Percentiles rank a stretch among this genome's conserved stretches.
Evolutionary conservation across 2,888 invertebrate genomes (phyloP).

Genomic region (Frankliniella fusca): DNA sequence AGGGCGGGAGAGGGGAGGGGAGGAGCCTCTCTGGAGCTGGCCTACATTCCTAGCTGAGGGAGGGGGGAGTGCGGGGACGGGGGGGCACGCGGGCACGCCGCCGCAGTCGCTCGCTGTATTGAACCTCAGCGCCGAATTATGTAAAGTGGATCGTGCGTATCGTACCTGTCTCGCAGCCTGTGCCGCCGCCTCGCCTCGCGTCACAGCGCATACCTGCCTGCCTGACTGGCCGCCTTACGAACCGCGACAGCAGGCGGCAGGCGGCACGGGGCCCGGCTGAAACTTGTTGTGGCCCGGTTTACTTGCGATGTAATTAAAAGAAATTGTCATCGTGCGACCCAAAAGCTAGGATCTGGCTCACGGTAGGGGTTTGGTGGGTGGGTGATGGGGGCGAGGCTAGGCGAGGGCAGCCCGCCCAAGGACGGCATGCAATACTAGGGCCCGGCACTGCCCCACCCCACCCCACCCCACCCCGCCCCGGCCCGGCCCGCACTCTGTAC

Average conservation of each 20-base stretch:
- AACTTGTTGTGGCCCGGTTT: too few species aligned
- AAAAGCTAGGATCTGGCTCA: too few species aligned
- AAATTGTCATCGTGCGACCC: too few species aligned
- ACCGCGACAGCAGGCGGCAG: too few species aligned
- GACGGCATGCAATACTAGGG: background rate
- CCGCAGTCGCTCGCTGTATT: background rate
- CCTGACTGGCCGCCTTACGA: too few species aligned
- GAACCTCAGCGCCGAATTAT: constrained; percentile 20
- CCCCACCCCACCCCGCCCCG: background rate
- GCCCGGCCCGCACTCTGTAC: background rate
- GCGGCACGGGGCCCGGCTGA: too few species aligned
- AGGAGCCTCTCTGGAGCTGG: background rate
- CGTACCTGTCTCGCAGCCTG: background rate
- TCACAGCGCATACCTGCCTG: too few species aligned
- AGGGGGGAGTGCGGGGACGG: background rate
- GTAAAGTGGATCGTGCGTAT: background rate
- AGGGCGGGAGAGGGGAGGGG: background rate
- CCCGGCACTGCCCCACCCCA: background rate
- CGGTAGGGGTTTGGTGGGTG: background rate
- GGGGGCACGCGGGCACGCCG: background rate
- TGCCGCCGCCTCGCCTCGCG: too few species aligned
- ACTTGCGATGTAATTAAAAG: too few species aligned
- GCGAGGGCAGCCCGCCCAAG: background rate
- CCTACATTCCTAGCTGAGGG: constrained; percentile 7
- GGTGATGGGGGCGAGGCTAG: background rate